Evolutionary conservation across 2,888 invertebrate species (phyloP).

Genomic region (Antitype chi): DNA sequence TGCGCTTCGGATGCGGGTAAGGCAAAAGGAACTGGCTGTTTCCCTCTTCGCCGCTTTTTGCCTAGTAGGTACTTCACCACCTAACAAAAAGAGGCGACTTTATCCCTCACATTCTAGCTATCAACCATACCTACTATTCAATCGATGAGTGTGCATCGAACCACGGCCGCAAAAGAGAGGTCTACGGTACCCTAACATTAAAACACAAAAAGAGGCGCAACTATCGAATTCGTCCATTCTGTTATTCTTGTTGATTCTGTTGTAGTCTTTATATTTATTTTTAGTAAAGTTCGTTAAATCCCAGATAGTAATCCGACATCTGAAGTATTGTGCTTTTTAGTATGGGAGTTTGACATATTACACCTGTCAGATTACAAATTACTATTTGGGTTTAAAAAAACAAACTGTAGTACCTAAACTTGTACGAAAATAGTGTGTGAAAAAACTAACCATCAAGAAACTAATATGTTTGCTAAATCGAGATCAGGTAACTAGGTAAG

Average conservation of each 20-base stretch:
- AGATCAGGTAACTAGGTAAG: neutral
- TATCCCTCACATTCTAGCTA: neutral
- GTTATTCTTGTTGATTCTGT: neutral
- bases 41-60: neutral
- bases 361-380: too few relatives aligned
- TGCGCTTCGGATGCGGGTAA: neutral
- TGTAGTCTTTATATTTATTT: neutral
- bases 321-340: too few relatives aligned
- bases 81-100: neutral
- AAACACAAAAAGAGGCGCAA: neutral
- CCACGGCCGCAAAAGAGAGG: neutral
- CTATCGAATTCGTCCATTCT: neutral
- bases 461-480: neutral
- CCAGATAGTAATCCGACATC: too few relatives aligned
- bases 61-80: neutral
- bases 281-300: too few relatives aligned
- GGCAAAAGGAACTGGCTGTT: too few relatives aligned
- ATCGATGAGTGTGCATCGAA: neutral
- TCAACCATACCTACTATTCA: neutral
- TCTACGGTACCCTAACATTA: conserved; percentile 10
- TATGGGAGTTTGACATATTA: too few relatives aligned
- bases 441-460: neutral
- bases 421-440: neutral
- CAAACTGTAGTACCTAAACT: neutral
- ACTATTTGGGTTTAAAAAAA: too few relatives aligned